Evolutionary conservation across 1,140 invertebrate species (phyloP), one percentile per base, ranked within the genome.

Genomic region (Drosophila micromelanica): DNA sequence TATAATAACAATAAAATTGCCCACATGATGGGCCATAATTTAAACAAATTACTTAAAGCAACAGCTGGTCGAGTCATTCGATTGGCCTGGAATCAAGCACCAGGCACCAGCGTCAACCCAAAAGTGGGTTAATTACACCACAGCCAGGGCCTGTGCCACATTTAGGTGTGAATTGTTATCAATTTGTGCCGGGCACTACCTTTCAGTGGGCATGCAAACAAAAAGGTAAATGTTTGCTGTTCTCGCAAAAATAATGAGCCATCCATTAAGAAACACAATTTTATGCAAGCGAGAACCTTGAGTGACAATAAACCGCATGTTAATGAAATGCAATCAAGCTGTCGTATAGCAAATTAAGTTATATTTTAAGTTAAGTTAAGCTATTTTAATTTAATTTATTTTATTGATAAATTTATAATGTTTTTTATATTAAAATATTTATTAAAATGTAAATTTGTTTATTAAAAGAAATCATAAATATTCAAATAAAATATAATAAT

Each of bases 111-210:
- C 35, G 45, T 7, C 11, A 11, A 23, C 20, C 45, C 56, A 43
- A 49, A 80, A 76, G 43, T 80, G 78, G 77, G 77, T 80, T 80
- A 80, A 80, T 80, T 79, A 38, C 55, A 15, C 60, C 51, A 30
- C 12, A 12, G 54, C 13, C 49, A 46, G 51, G 54, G 54, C 68
- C 49, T 76, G 81, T 73, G 73, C 77, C 65, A 72, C 76, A 75
- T 75, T 81, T 23, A 87, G 81, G 81, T 85, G 81, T 87, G 68
- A 85, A 85, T 87, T 87, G 81, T 87, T 72, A 85, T 78, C 78
- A 85, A 77, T 78, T 86, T 74, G 65, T 72, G 71, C 75, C 73
- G 61, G 59, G 20, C 75, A 73, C 63, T 61, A 55, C 43, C 37
- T 15, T n/a, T 20, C 23, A 60, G 61, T 67, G 70, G 70, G 13